Evolutionary conservation across 2,888 invertebrate species (phyloP).

Genomic region (Xestoiulus laeticollis): DNA sequence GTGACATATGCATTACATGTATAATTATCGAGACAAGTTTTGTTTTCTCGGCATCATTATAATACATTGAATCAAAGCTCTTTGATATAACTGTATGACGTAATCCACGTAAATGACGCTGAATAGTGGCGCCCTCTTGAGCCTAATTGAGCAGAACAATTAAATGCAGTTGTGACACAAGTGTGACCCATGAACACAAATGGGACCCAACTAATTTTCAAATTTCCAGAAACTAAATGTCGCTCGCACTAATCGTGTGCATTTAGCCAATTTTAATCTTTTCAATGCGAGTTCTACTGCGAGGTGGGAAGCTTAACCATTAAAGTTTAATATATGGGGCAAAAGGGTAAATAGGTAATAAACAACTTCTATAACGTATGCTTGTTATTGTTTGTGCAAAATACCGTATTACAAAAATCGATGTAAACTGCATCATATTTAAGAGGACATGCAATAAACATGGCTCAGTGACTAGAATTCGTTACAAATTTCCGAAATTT

Average conservation of each 20-base stretch:
- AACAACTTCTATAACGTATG: neutral
- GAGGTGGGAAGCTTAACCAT: neutral
- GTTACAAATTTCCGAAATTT: constrained; percentile 23
- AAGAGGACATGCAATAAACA: constrained; percentile 16
- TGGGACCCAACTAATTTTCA: neutral
- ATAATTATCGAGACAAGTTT: no score
- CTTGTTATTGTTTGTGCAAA: constrained; percentile 11
- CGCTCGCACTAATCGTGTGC: neutral
- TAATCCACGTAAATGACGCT: neutral
- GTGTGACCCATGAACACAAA: constrained; percentile 3
- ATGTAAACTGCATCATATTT: neutral
- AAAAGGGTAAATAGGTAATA: constrained; percentile 34
- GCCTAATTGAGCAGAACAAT: neutral
- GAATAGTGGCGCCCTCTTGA: no score
- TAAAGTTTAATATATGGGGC: neutral
- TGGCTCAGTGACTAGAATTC: constrained; percentile 13
- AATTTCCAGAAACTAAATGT: neutral
- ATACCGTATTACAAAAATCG: neutral
- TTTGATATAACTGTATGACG: no score
- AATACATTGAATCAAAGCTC: no score
- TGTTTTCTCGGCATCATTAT: no score
- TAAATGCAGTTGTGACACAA: neutral
- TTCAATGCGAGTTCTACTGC: neutral
- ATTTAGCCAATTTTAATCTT: constrained; percentile 18
- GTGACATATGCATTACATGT: no score